Evolutionary conservation across 2,113 vertebrate genomes (phyloP).

Genomic region (Bufo gargarizans): DNA sequence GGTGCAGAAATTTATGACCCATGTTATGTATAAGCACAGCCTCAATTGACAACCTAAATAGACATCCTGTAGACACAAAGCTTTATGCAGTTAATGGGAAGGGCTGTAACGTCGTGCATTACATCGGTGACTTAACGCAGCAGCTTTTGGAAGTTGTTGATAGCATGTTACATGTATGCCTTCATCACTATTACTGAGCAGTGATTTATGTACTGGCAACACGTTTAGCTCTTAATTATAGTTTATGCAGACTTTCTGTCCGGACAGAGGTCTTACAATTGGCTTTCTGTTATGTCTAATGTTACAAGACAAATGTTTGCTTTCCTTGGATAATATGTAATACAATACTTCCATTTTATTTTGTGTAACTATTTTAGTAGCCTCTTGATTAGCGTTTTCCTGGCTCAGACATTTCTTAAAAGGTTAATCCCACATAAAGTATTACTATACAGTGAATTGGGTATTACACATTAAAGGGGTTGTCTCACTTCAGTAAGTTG

Average conservation of each 20-base stretch:
- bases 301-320: conserved; percentile 10
- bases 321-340: not conserved
- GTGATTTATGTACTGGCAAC: conserved; percentile 10
- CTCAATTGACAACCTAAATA: not conserved
- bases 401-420: not conserved
- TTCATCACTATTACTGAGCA: conserved; percentile 5
- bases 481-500: no score
- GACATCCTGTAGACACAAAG: no score
- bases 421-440: no score
- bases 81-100: not conserved
- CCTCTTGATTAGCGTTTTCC: not conserved
- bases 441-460: no score
- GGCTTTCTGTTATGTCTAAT: not conserved
- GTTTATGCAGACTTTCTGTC: not conserved
- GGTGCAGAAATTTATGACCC: no score
- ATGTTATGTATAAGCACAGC: not conserved
- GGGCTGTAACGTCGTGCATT: not conserved
- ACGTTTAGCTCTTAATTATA: not conserved
- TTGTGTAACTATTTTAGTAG: not conserved
- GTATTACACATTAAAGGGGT: not conserved
- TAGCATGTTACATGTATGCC: not conserved
- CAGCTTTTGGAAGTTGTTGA: not conserved
- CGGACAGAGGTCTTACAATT: conserved; percentile 3
- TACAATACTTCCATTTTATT: not conserved
- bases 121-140: no score